These are phyloP conservation scores for Rotaria macrura DNA, from an alignment of 2,888 invertebrate genomes.

Conservation along the genomic window DNA sequence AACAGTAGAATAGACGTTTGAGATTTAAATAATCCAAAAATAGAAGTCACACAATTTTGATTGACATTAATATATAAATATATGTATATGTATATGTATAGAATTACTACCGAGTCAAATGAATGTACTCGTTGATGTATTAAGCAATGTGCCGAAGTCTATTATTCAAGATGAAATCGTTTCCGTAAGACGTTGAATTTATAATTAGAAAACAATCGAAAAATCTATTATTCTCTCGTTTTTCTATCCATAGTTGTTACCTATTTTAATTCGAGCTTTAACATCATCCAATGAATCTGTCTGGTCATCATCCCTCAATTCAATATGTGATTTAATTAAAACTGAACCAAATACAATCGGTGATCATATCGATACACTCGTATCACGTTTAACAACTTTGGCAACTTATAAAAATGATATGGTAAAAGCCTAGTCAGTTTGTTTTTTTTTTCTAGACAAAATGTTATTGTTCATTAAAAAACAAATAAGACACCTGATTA, in stretches of 20 bases:
- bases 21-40: too few relatives aligned
- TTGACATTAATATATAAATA: too few relatives aligned
- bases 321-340: conserved; percentile 3
- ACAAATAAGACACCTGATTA: too few relatives aligned
- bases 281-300: not conserved
- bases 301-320: not conserved
- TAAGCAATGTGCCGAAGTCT: not conserved
- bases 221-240: not conserved
- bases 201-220: too few relatives aligned
- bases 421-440: too few relatives aligned
- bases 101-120: conserved; percentile 9
- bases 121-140: not conserved
- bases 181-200: not conserved
- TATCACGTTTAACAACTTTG: not conserved
- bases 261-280: conserved; percentile 9
- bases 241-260: not conserved
- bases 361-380: not conserved
- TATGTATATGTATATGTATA: not conserved
- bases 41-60: too few relatives aligned
- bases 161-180: not conserved
- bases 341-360: not conserved
- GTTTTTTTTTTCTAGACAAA: too few relatives aligned
- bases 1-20: too few relatives aligned
- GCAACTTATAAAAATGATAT: not conserved
- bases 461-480: too few relatives aligned